phyloP scores from a whole-genome alignment of 2,797 vertebrate species.

The Hybognathus amarus region DNA sequence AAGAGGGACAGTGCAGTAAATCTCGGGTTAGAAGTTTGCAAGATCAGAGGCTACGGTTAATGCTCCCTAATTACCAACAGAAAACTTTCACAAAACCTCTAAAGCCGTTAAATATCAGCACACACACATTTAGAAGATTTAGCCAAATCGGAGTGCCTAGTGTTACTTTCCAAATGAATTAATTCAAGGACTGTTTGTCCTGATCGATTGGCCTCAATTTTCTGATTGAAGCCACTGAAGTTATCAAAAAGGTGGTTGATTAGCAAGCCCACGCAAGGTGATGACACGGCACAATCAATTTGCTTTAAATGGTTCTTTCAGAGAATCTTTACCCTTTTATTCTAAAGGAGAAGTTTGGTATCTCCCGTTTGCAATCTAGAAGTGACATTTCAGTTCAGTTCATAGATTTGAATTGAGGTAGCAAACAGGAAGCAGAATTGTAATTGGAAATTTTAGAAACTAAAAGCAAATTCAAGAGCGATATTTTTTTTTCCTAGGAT shows the following conservation, averaged over 20 bases:
- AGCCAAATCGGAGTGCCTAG: slow-evolving; percentile 40
- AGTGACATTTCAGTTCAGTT: neutral
- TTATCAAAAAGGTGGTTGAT: slow-evolving; percentile 57
- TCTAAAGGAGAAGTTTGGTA: slow-evolving; percentile 46
- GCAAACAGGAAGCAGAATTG: neutral
- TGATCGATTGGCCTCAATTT: slow-evolving; percentile 63
- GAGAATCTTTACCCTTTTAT: slow-evolving; percentile 47
- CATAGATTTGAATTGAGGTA: neutral
- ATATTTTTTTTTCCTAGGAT: too few relatives aligned
- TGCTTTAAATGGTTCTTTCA: slow-evolving; percentile 47
- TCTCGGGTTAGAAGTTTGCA: slow-evolving; percentile 32
- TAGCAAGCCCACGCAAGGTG: slow-evolving; percentile 56
- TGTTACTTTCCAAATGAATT: slow-evolving; percentile 48
- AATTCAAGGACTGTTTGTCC: slow-evolving; percentile 64
- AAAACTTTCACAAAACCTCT: slow-evolving; percentile 43
- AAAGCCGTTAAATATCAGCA: slow-evolving; percentile 53
- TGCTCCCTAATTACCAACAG: slow-evolving; percentile 20
- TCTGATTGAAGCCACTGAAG: slow-evolving; percentile 64
- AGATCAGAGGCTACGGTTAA: slow-evolving; percentile 46
- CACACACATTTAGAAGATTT: slow-evolving; percentile 52
- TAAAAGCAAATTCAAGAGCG: neutral
- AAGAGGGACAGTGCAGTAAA: slow-evolving; percentile 25
- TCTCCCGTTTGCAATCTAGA: neutral
- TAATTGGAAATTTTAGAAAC: neutral
- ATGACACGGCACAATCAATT: slow-evolving; percentile 62